phyloP scores from a whole-genome alignment of 1,140 invertebrate genomes.

The Orius laevigatus region DNA sequence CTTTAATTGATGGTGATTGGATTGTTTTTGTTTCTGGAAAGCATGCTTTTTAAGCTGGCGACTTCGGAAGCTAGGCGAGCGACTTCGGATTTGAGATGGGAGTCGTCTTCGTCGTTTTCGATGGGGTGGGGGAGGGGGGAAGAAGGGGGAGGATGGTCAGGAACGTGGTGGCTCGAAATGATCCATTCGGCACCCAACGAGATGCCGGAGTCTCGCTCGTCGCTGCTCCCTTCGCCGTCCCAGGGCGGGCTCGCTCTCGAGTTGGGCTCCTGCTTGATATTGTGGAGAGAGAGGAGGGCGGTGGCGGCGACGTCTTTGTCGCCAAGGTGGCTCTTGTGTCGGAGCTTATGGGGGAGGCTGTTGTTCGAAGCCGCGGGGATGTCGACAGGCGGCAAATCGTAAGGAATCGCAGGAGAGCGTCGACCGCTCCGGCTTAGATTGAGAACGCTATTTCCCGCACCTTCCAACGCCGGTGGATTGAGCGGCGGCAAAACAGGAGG shows the following conservation, averaged over 20 bases:
- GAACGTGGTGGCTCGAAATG: slow-evolving; percentile 16
- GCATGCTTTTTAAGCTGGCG: slow-evolving; percentile 57
- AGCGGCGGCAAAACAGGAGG: slow-evolving; percentile 22
- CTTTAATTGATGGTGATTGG: slow-evolving; percentile 1
- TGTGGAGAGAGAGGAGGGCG: slow-evolving; percentile 58
- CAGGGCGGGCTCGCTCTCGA: slow-evolving; percentile 57
- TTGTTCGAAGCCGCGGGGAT: slow-evolving; percentile 33
- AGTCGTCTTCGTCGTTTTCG: slow-evolving; percentile 25
- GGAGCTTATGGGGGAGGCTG: slow-evolving; percentile 68
- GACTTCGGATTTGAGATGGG: slow-evolving; percentile 65
- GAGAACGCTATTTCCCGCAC: slow-evolving; percentile 22
- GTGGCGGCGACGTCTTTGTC: slow-evolving; percentile 65
- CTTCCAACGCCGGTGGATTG: slow-evolving; percentile 21
- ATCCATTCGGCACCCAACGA: slow-evolving; percentile 56
- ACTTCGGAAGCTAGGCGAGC: slow-evolving; percentile 80
- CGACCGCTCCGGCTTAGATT: slow-evolving; percentile 23
- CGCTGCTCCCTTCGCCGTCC: slow-evolving; percentile 69
- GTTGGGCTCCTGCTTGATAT: slow-evolving; percentile 61
- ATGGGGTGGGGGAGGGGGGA: slow-evolving; percentile 14
- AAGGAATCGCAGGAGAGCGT: slow-evolving; percentile 21
- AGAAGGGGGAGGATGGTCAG: slow-evolving; percentile 20
- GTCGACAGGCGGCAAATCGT: slow-evolving; percentile 26
- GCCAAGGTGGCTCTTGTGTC: slow-evolving; percentile 79
- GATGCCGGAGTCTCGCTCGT: slow-evolving; percentile 75
- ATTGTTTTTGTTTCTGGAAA: slow-evolving; percentile 23